Conservation (phyloP, 2,888 invertebrate genomes). For the Protophormia terraenovae region DNA sequence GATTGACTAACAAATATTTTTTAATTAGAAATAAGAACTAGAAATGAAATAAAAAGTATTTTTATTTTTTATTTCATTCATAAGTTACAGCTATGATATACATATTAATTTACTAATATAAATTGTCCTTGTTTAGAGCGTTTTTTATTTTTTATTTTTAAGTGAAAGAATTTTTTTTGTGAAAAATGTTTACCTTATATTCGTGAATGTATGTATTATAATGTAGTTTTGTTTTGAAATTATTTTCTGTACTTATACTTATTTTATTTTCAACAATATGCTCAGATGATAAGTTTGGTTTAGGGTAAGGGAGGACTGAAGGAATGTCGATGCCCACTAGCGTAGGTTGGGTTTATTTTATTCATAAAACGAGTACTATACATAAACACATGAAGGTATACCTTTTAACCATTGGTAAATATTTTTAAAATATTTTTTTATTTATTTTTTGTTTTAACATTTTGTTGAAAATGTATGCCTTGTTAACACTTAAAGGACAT, state of each 20-base stretch:
- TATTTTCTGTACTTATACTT: too few species aligned
- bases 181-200: neutral
- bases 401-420: slow-evolving; percentile 37
- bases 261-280: neutral
- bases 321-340: neutral
- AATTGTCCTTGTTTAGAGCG: slow-evolving; percentile 51
- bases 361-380: neutral
- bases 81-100: too few species aligned
- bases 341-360: neutral
- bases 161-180: neutral
- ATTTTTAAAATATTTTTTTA: slow-evolving; percentile 34
- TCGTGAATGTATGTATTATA: too few species aligned
- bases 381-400: neutral
- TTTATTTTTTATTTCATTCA: too few species aligned
- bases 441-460: slow-evolving; percentile 14
- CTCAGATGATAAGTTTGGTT: neutral
- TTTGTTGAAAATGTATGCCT: slow-evolving; percentile 58
- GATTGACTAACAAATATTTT: too few species aligned
- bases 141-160: too few species aligned
- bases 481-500: slow-evolving; percentile 66
- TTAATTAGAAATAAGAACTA: too few species aligned
- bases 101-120: slow-evolving; percentile 35
- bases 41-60: too few species aligned
- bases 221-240: neutral
- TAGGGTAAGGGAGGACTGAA: neutral